Conservation (phyloP, 2,797 vertebrate species). For the Loris lydekkerianus region DNA sequence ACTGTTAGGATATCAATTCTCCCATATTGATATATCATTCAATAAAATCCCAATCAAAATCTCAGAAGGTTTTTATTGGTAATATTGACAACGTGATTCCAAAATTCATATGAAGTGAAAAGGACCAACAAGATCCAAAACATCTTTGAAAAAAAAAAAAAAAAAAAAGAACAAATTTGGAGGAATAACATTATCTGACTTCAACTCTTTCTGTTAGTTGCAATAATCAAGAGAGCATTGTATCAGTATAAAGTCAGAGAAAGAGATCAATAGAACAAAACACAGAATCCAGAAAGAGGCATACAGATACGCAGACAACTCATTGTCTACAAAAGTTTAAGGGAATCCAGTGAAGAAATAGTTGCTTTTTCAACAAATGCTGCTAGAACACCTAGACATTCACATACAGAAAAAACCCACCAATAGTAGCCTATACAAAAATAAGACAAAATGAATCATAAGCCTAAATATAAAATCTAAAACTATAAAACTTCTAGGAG, state of each 20-base stretch:
- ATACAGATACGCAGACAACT: neutral
- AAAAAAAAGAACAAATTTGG: neutral
- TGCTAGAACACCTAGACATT: neutral
- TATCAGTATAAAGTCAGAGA: neutral
- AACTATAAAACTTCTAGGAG: neutral
- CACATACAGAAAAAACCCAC: neutral
- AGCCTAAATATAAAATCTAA: neutral
- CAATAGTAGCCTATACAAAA: neutral
- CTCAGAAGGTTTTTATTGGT: neutral
- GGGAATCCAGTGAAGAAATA: neutral
- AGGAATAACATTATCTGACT: neutral
- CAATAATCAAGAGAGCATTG: neutral
- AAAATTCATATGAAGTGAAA: neutral
- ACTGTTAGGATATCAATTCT: neutral
- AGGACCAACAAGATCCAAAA: neutral
- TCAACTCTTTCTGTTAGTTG: neutral
- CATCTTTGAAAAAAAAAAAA: neutral
- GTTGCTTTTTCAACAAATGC: neutral
- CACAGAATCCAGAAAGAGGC: neutral
- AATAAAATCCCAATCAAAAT: neutral
- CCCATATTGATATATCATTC: neutral
- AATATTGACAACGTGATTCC: neutral
- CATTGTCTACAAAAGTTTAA: neutral
- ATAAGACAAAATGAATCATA: neutral
- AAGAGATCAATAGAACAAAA: neutral